phyloP scores from a whole-genome alignment of 2,113 vertebrate genomes.

The Alethe castanea region DNA sequence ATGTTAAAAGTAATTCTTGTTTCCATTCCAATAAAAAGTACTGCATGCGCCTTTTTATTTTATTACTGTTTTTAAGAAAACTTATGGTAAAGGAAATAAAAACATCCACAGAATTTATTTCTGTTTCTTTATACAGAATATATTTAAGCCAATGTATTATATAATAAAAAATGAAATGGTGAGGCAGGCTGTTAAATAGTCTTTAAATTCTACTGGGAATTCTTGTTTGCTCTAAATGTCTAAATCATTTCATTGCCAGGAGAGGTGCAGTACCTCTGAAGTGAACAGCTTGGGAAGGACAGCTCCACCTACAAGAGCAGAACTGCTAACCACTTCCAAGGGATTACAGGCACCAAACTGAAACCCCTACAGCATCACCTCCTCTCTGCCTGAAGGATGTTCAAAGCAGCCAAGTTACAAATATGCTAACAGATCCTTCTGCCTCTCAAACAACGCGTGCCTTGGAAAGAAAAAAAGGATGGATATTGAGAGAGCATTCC shows the following conservation, averaged over 20 bases:
- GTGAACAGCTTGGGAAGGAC: neutral
- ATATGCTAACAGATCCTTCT: neutral
- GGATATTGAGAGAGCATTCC: neutral
- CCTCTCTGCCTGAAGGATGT: neutral
- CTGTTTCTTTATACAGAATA: neutral
- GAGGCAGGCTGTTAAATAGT: neutral
- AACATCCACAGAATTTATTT: neutral
- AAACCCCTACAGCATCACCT: neutral
- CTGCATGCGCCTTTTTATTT: neutral
- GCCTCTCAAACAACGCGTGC: neutral
- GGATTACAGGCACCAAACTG: neutral
- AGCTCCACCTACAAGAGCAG: neutral
- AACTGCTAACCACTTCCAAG: neutral
- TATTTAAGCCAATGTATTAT: neutral
- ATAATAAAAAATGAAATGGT: neutral
- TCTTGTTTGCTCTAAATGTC: neutral
- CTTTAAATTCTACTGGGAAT: neutral
- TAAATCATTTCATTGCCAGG: neutral
- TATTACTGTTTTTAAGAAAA: neutral
- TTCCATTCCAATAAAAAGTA: neutral
- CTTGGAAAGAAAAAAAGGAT: neutral
- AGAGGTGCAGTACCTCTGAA: neutral
- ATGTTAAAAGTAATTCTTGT: neutral
- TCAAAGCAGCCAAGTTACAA: neutral
- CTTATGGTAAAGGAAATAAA: neutral